Conservation (phyloP, 2,113 vertebrate species). For the Theropithecus gelada region DNA sequence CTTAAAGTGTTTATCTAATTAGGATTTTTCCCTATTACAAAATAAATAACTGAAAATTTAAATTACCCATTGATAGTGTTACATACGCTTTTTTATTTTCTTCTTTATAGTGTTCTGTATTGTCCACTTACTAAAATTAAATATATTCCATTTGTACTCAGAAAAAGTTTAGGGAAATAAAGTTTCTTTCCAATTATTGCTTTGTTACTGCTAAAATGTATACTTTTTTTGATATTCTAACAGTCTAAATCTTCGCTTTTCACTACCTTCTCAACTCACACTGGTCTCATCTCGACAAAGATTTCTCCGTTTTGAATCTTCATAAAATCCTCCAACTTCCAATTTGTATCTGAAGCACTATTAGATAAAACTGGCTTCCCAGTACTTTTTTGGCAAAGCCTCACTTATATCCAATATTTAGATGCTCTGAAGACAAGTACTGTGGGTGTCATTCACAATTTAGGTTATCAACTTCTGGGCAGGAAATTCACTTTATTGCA, state of each 20-base stretch:
- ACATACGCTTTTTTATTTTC: constrained; percentile 25
- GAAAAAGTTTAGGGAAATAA: constrained; percentile 41
- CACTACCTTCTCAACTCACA: neutral
- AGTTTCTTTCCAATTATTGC: neutral
- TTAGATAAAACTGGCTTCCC: constrained; percentile 40
- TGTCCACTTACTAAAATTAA: neutral
- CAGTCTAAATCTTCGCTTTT: constrained; percentile 35
- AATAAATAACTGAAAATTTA: constrained; percentile 57
- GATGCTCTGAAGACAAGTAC: constrained; percentile 12
- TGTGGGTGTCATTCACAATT: constrained; percentile 32
- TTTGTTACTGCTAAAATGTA: neutral
- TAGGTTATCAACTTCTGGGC: constrained; percentile 25
- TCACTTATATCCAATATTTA: constrained; percentile 12
- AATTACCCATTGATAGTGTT: constrained; percentile 6
- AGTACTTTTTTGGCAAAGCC: constrained; percentile 31
- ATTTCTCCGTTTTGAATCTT: constrained; percentile 31
- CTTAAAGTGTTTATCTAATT: constrained; percentile 50
- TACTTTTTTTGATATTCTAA: neutral
- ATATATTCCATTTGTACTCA: constrained; percentile 34
- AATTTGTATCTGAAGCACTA: constrained; percentile 48
- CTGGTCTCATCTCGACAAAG: constrained; percentile 6
- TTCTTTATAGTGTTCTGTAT: constrained; percentile 1
- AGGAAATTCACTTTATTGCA: constrained; percentile 29
- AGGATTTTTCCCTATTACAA: constrained; percentile 38
- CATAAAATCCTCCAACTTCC: constrained; percentile 17